Evolutionary conservation across 2,888 invertebrate genomes (phyloP), one percentile per base, ranked within the genome.

Genomic region (Ferdinandea cuprea): DNA sequence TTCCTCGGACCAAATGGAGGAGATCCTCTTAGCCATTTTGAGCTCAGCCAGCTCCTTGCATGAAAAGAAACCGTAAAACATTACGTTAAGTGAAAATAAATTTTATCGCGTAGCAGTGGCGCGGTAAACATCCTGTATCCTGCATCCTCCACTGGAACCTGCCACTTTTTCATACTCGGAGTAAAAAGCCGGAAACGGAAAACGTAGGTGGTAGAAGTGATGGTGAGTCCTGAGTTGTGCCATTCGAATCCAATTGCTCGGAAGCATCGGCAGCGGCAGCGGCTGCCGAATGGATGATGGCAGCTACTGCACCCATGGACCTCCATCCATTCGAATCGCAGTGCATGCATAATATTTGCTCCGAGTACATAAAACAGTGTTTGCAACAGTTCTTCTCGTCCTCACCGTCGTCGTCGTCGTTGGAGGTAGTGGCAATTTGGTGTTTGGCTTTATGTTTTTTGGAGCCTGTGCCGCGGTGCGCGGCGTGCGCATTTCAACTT

Each of bases 31-130:
- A 44, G 13, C 8, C 13, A 13, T 42, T 56, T 40, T 8, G 7
- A 37, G 42, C 17, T 37, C 32, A 7, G 56, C 54, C 32, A 7
- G 56, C 54, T 68, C 30, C 42, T 63, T 68, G 78, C 81, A 83
- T 61, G 78, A 42, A 59, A 76, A 52, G 76, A 28, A 83, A 73
- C 61, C 78, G 77, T 83, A 73, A 83, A 83, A 72, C 72, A 83
- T 83, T 77, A 78, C 66, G 78, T 83, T 83, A 83, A 83, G 83
- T 83, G 83, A 83, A 77, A 83, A 83, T 83, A 83, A 83, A 83
- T 83, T 83, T 83, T 83, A 78, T 78, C 66, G 78, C 68, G 40
- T 54, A 68, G 32, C 59, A 59, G 46, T 73, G 59, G 73, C 32
- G 48, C 61, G 59, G 77, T 78, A 68, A 83, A 68, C 68, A 72